A percentile compares a stretch with the other conserved stretches of the same genome.
Evolutionary conservation across 2,888 invertebrate genomes (phyloP).

Genomic region (Uloborus plumipes): DNA sequence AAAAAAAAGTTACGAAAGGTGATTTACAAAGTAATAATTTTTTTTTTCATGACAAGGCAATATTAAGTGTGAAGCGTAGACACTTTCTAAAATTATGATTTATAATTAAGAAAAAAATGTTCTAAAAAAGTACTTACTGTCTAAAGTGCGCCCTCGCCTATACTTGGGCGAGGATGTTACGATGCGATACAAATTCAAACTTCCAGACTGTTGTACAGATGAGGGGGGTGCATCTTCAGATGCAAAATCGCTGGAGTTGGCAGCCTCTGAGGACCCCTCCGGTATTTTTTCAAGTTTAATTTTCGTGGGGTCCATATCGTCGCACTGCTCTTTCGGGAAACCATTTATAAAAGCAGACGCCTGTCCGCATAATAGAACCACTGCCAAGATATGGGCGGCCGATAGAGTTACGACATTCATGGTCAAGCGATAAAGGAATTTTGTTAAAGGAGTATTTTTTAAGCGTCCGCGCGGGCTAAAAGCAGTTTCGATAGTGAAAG

Average conservation of each 20-base stretch:
- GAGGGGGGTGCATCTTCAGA: constrained; percentile 44
- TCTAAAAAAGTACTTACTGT: constrained; percentile 33
- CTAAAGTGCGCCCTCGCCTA: constrained; percentile 35
- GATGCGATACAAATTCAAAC: constrained; percentile 43
- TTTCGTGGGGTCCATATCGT: constrained; percentile 57
- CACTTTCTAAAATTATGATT: too few species aligned
- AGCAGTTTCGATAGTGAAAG: constrained; percentile 53
- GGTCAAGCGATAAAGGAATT: neutral
- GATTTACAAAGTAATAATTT: too few species aligned
- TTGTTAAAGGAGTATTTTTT: constrained; percentile 2
- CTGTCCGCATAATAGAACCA: constrained; percentile 1
- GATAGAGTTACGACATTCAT: constrained; percentile 40
- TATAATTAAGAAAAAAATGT: too few species aligned
- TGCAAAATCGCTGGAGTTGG: constrained; percentile 27
- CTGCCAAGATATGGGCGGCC: neutral
- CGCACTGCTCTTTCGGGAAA: constrained; percentile 56
- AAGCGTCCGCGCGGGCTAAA: constrained; percentile 45
- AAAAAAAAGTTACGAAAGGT: too few species aligned
- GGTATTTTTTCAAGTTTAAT: constrained; percentile 17
- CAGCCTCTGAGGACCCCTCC: neutral
- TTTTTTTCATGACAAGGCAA: too few species aligned
- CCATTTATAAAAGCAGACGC: constrained; percentile 44
- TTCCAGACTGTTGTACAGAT: constrained; percentile 31
- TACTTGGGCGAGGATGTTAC: constrained; percentile 41
- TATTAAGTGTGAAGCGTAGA: too few species aligned